phyloP scores from a whole-genome alignment of 2,113 vertebrate species.

The Phaetusa simplex region DNA sequence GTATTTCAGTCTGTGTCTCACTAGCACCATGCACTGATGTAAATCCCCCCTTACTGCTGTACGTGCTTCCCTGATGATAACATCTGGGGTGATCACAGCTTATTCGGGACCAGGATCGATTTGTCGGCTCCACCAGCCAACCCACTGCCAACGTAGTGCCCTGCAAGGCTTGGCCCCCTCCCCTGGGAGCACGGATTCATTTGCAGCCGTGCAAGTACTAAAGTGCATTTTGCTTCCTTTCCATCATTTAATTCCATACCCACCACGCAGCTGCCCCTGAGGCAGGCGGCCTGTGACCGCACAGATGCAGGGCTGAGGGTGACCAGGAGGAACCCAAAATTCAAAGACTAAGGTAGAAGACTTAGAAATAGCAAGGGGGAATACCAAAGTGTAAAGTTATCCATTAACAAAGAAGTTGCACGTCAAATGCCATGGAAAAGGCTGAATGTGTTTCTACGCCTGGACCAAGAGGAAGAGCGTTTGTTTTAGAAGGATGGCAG shows the following conservation, averaged over 20 bases:
- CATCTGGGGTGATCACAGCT: fast-evolving
- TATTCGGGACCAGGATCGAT: background rate
- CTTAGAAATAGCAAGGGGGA: background rate
- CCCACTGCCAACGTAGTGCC: background rate
- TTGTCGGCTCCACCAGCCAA: background rate
- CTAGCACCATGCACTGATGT: fast-evolving
- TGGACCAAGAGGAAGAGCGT: background rate
- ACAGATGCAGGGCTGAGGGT: background rate
- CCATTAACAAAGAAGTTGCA: background rate
- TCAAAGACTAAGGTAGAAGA: background rate
- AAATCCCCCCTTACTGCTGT: background rate
- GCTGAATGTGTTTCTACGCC: background rate
- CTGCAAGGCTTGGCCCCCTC: background rate
- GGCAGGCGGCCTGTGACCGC: fast-evolving
- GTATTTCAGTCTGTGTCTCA: background rate
- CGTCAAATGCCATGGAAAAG: background rate
- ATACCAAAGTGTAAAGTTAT: background rate
- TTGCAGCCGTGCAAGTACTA: fast-evolving
- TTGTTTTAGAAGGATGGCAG: background rate
- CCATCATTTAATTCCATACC: fast-evolving
- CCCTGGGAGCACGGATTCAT: fast-evolving
- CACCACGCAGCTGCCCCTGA: fast-evolving
- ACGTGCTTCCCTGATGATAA: background rate
- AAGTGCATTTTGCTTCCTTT: background rate
- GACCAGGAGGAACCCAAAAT: background rate